phyloP scores from a whole-genome alignment of 2,113 vertebrate species.

The Pavo muticus region DNA sequence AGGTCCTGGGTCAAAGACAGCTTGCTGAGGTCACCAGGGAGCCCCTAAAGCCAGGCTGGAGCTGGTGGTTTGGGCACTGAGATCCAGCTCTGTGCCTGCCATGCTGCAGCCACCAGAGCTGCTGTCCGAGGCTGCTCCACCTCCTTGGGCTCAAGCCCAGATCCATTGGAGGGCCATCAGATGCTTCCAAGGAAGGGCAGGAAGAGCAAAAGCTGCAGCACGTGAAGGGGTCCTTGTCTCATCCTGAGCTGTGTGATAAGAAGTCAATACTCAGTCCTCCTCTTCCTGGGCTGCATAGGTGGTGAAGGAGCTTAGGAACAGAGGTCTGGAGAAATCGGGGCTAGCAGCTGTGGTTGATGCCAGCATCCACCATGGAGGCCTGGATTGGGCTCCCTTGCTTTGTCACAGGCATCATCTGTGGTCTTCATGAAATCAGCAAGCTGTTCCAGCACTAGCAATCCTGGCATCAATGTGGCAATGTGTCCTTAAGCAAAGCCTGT shows the following conservation, averaged over 20 bases:
- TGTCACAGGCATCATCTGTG: neutral
- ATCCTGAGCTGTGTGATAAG: neutral
- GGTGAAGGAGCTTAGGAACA: neutral
- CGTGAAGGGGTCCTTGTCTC: neutral
- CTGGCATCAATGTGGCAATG: fast-evolving
- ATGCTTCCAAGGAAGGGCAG: neutral
- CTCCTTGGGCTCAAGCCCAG: neutral
- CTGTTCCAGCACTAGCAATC: fast-evolving
- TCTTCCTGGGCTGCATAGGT: fast-evolving
- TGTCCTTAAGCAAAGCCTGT: neutral
- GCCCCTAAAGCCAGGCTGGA: neutral
- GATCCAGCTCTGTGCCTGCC: neutral
- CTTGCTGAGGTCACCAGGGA: too few relatives aligned
- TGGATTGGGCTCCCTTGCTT: neutral
- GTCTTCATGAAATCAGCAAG: neutral
- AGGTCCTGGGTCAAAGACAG: fast-evolving
- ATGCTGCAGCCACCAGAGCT: neutral
- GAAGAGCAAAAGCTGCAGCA: neutral
- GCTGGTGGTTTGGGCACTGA: neutral
- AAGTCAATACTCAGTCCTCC: neutral
- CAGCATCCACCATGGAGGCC: fast-evolving
- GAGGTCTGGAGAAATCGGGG: neutral
- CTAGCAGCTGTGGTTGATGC: fast-evolving
- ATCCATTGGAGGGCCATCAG: neutral
- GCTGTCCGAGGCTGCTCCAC: neutral